Base-by-base conservation (phyloP, 2,797 vertebrate species). In the Semaprochilodus insignis region DNA sequence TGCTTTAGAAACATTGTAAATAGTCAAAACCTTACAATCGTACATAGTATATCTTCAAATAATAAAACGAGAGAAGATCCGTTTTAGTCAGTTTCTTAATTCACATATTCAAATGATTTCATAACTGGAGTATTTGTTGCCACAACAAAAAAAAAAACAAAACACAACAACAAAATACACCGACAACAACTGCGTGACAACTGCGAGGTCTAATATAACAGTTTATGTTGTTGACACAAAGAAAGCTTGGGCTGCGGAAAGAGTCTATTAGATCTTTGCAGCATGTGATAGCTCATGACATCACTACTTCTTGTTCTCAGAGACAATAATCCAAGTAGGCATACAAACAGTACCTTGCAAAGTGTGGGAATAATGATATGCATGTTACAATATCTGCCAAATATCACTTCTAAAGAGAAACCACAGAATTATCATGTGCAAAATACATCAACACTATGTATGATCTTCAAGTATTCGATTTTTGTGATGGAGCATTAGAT, bases 401-500 rank as follows among this genome's bases (percentile, higher is more conserved):
- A 27, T 21, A 19, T 73, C 70, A 54, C 23, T 54, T 54, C 17
- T 27, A 51, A 52, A 73, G 70, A 54, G 70, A 54, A 73, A 73
- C 40, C 36, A 67, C 54, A 34, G 17, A 67, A 54, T 75, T 54
- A 48, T 48, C 44, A 67, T 81, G 74, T 74, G 59, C 63, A 80
- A 86, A 86, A 81, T 48, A 76, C 65, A 67, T 52, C 31, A 78
- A 77, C 72, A 78, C 54, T 78, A 74, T 34, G 48, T 36, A 82
- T 62, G 31, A 72, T 71, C 62, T 78, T 81, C 71, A 81, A 87
- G 80, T 82, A 80, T 71, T 59, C 7, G 15, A 25, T 73, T 59
- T n/a, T 57, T 69, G 48, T 25, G 69, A 63, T 51, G 31, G 21
- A 79, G 54, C 59, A 21, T 60, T 59, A 84, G 27, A 34, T 72